Base-by-base conservation (phyloP, 2,888 invertebrate species). In the Antheraea yamamai region DNA sequence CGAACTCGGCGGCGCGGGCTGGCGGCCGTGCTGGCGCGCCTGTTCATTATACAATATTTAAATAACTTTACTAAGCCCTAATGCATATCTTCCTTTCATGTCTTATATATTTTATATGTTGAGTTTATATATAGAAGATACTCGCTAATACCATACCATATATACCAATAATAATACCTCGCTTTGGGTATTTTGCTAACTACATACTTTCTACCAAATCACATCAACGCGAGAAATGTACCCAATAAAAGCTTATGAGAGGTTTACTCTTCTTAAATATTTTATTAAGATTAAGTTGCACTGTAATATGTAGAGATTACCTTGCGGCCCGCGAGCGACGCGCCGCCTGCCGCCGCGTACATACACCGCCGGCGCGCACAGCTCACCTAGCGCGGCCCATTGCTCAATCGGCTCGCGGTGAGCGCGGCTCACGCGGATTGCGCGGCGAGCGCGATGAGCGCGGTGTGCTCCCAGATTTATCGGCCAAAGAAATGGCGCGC, bases 321-420 rank as follows among this genome's bases (percentile, higher is more conserved):
- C 95, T 97, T 97, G 88, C 97, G 96, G 95, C 97, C 97, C 91
- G 98, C 97, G 93, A 98, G 96, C 88, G 97, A 97, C 88, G 97
- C 97, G 92, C 97, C 98, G 91, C 98, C 98, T 90, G 98, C 98
- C 90, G 98, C 98, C 89, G 98, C 98, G 96, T 98, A 98, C 98
- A 98, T 98, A 86, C 94, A 93, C 94, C 91, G 94, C 90, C 90
- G 91, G 87, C 92, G 92, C 88, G 89, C 89, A 85, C 89, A 85
- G 89, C 86, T 88, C 87, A 89, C 86, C 89, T 87, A 89, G 87
- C 87, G 88, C 89, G 84, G 86, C 81, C 78, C 86, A 89, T 88
- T 81, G 78, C 72, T 83, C 81, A 80, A 76, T 83, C 81, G 80
- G 82, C 78, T 77, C 79, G 83, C 83, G 64, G 84, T 82, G 82